Evolutionary conservation across 2,888 invertebrate genomes (phyloP).

Genomic region (Ypsolopha sequella): DNA sequence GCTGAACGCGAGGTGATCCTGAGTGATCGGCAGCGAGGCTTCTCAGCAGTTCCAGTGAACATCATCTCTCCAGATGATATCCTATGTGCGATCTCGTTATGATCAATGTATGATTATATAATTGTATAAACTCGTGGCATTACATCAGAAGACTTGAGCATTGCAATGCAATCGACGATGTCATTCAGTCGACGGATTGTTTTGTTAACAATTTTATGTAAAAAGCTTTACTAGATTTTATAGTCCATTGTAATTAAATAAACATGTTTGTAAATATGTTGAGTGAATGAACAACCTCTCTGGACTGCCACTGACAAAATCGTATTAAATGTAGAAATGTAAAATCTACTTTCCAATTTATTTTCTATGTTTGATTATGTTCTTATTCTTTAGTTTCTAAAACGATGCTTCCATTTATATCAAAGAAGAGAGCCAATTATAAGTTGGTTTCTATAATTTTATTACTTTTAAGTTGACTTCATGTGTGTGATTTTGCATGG

Average conservation of each 20-base stretch:
- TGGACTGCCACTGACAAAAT: constrained; percentile 11
- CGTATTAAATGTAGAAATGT: neutral
- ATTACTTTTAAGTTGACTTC: constrained; percentile 54
- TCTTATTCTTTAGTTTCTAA: constrained; percentile 39
- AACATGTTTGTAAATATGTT: constrained; percentile 53
- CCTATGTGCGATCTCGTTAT: constrained; percentile 68
- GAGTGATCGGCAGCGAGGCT: neutral
- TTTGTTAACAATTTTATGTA: constrained; percentile 60
- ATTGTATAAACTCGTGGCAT: constrained; percentile 55
- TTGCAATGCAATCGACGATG: constrained; percentile 55
- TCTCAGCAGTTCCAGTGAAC: neutral
- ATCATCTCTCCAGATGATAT: constrained; percentile 49
- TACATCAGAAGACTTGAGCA: constrained; percentile 58
- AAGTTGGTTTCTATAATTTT: constrained; percentile 60
- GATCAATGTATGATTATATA: constrained; percentile 62
- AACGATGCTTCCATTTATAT: constrained; percentile 71
- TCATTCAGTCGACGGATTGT: constrained; percentile 33
- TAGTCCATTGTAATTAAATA: constrained; percentile 41
- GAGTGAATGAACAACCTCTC: constrained; percentile 4
- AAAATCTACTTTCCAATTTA: neutral
- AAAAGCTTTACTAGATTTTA: constrained; percentile 66
- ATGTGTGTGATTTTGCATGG: constrained; percentile 64
- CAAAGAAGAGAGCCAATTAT: constrained; percentile 64
- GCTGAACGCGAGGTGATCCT: too few relatives aligned
- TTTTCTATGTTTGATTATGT: constrained; percentile 4